Conservation (phyloP, 2,113 vertebrate genomes). For the Pterocles gutturalis region DNA sequence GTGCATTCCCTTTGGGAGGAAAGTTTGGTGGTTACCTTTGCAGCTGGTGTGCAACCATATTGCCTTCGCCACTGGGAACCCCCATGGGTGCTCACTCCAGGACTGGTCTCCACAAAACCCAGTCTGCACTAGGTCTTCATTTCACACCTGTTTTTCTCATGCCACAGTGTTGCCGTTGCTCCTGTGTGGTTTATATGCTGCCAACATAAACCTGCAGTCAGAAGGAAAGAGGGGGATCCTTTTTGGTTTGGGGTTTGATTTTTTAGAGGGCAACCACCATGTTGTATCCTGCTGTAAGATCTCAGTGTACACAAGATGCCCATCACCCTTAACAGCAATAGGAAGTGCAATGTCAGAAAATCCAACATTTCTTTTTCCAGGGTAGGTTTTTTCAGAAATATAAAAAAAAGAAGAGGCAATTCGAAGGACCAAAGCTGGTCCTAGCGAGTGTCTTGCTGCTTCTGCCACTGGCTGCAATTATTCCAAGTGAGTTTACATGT, state of each 20-base stretch:
- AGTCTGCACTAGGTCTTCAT: neutral
- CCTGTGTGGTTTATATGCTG: neutral
- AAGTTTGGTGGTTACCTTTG: neutral
- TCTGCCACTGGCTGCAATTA: neutral
- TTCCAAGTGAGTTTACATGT: neutral
- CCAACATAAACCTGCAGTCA: neutral
- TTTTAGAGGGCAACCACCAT: neutral
- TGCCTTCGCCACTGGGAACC: rapidly evolving
- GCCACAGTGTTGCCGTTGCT: neutral
- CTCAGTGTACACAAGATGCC: neutral
- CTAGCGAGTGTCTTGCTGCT: neutral
- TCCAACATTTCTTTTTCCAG: neutral
- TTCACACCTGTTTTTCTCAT: neutral
- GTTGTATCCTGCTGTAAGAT: neutral
- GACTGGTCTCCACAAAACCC: neutral
- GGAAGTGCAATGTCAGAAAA: neutral
- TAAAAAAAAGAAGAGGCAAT: neutral
- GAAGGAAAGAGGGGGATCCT: neutral
- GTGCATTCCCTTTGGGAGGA: neutral
- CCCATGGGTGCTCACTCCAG: neutral
- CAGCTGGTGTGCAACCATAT: rapidly evolving
- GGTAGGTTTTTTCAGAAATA: neutral
- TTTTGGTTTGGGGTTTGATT: neutral
- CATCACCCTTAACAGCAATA: neutral
- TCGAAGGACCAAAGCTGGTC: neutral